A percentile compares a stretch with the other conserved stretches of the same genome.
Conservation (phyloP, 2,797 vertebrate genomes). For the Antrozous pallidus region DNA sequence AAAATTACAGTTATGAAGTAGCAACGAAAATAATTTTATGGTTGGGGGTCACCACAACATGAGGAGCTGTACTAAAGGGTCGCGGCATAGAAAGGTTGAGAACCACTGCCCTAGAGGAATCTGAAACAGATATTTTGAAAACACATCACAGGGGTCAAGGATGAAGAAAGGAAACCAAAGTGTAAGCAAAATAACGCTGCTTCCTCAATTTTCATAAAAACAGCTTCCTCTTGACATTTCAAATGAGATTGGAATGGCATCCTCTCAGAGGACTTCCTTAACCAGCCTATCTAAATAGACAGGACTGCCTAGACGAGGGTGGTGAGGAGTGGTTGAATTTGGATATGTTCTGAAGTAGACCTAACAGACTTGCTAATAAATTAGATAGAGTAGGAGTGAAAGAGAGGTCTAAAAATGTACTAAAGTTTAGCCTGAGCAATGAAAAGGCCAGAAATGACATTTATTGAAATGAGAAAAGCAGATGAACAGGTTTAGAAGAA, state of each 20-base stretch:
- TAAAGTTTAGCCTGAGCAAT: neutral
- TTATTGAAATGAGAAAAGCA: neutral
- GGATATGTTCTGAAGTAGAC: neutral
- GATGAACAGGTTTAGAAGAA: neutral
- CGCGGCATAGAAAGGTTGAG: no score
- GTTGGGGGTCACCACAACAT: no score
- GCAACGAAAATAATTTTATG: no score
- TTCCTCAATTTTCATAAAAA: conserved; percentile 26
- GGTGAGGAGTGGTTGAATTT: neutral
- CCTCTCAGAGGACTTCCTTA: conserved; percentile 18
- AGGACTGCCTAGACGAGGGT: neutral
- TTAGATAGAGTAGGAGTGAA: neutral
- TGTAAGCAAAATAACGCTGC: conserved; percentile 3
- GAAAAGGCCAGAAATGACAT: conserved; percentile 3
- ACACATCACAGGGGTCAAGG: neutral
- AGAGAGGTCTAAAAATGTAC: neutral
- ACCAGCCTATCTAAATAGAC: neutral
- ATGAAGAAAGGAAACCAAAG: neutral
- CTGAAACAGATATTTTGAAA: neutral
- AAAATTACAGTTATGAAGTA: no score
- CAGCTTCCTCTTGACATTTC: conserved; percentile 10
- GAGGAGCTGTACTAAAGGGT: no score
- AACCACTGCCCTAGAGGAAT: no score
- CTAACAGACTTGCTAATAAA: neutral
- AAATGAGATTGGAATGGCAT: neutral